Evolutionary conservation across 2,113 vertebrate species (phyloP), one percentile per base, ranked within the genome.

Genomic region (Esox niger): DNA sequence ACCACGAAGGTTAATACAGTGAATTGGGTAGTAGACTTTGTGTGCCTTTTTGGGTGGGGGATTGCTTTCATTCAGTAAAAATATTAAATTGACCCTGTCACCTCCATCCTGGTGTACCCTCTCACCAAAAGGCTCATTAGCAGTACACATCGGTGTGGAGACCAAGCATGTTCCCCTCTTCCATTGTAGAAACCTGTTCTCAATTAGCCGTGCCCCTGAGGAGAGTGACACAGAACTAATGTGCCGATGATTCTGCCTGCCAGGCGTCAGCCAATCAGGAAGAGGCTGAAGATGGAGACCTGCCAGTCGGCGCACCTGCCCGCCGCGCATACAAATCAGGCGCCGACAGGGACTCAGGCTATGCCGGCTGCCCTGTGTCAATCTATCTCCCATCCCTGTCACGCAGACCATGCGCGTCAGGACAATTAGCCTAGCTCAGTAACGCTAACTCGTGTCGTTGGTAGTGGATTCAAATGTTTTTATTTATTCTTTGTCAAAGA

Each of bases 131-230:
- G 57, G 32, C 60, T 56, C 57, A 55, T 74, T 80, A 68, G 64
- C 25, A 66, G 56, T 46, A 68, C 60, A 65, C 43, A 71, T 74
- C 68, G 13, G 43, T 54, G 38, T 62, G 59, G 43, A 76, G 63
- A 57, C 23, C 30, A 43, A 60, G 21, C 26, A 38, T 31, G 59
- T 62, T 31, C 49, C 71, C 2, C 21, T 60, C 33, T 30, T 10
- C n/a, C 38, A 15, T 35, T 32, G 30, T 35, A 38, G 46, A 75
- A 75, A 70, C 76, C 67, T 76, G 73, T 52, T 77, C 46, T 66
- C 66, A 67, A 72, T 77, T 71, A 75, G 71, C 65, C 49, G 57
- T 62, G 20, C 23, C 55, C 72, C 38, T 25, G 38, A 57, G 67
- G 49, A 33, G 70, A 64, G 27, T 54, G 43, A 68, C 62, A 69